Percentiles rank a stretch among this genome's conserved stretches.
Conservation (phyloP, 2,113 vertebrate species). For the Passer domesticus region DNA sequence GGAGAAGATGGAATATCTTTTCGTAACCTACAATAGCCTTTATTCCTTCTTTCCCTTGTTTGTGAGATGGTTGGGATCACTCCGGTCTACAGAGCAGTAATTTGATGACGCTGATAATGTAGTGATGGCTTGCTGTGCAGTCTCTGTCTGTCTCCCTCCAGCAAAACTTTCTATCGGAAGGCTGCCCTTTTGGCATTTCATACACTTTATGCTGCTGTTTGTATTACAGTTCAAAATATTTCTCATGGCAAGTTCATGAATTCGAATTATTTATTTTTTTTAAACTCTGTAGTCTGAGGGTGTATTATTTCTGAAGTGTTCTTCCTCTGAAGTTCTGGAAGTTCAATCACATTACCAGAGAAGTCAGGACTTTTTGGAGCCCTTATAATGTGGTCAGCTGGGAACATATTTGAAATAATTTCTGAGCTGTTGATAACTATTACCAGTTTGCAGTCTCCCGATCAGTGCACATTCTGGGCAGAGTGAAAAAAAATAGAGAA, state of each 20-base stretch:
- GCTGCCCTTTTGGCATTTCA: neutral
- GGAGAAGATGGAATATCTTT: neutral
- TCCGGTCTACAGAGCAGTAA: neutral
- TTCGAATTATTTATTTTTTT: neutral
- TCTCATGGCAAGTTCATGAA: neutral
- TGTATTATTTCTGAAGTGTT: neutral
- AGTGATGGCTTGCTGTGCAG: neutral
- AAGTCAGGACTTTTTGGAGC: neutral
- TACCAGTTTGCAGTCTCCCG: neutral
- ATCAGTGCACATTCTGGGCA: neutral
- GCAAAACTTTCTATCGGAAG: neutral
- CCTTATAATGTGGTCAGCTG: neutral
- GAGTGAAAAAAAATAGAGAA: neutral
- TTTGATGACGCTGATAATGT: neutral
- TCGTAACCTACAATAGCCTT: neutral
- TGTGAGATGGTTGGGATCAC: neutral
- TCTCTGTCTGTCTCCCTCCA: neutral
- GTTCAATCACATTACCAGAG: neutral
- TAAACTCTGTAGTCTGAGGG: neutral
- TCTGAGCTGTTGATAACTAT: neutral
- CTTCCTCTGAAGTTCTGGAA: neutral
- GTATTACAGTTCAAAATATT: neutral
- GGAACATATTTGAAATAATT: neutral
- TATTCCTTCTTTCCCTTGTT: neutral
- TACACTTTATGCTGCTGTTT: neutral